phyloP scores from a whole-genome alignment of 1,140 invertebrate genomes.

The Scaptomyza montana region DNA sequence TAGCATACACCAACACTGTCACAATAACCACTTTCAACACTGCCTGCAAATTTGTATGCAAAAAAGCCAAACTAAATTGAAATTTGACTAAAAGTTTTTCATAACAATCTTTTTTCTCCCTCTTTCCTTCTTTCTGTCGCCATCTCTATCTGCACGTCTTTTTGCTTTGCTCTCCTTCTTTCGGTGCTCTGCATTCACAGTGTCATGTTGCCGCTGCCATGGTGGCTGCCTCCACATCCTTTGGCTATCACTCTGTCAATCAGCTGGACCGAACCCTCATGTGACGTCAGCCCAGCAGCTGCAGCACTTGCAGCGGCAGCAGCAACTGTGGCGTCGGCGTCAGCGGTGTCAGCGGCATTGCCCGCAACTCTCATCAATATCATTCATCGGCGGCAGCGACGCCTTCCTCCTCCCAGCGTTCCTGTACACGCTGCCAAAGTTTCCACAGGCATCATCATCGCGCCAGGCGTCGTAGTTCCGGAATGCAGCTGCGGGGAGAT shows the following conservation, averaged over 20 bases:
- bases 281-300: conserved; percentile 83
- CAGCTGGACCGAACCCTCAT: conserved; percentile 81
- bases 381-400: conserved; percentile 62
- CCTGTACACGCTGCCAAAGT: conserved; percentile 80
- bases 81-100: conserved; percentile 53
- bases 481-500: conserved; percentile 65
- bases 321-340: conserved; percentile 76
- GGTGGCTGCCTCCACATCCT: conserved; percentile 82
- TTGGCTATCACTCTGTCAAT: conserved; percentile 82
- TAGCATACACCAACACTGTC: conserved; percentile 18
- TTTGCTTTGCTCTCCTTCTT: not conserved
- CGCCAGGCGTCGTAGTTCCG: conserved; percentile 70
- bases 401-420: conserved; percentile 67
- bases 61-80: conserved; percentile 53
- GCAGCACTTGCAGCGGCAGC: conserved; percentile 83
- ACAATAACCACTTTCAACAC: conserved; percentile 38
- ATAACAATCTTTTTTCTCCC: conserved; percentile 11
- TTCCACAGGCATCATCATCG: conserved; percentile 82
- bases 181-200: conserved; percentile 32
- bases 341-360: conserved; percentile 15
- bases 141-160: conserved; percentile 4
- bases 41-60: conserved; percentile 70
- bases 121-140: not conserved
- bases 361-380: conserved; percentile 65
- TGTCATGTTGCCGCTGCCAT: conserved; percentile 83